A percentile compares a stretch with the other conserved stretches of the same genome.
Evolutionary conservation across 2,888 invertebrate genomes (phyloP).

Genomic region (Alentia gelatinosa): DNA sequence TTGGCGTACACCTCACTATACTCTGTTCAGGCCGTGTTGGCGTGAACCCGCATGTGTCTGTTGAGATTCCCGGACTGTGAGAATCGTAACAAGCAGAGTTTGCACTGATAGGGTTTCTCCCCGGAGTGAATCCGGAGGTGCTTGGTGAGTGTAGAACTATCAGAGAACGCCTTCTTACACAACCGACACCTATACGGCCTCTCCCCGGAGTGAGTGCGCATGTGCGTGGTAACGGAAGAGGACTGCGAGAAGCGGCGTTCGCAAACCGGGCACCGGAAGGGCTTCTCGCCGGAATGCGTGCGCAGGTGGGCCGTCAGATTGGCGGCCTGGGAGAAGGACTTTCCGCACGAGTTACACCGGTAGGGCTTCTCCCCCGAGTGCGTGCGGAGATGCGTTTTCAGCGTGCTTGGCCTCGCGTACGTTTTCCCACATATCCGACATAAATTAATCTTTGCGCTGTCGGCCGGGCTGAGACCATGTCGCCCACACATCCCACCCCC

Average conservation of each 20-base stretch:
- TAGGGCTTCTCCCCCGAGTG: conserved; percentile 97
- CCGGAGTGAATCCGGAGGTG: conserved; percentile 92
- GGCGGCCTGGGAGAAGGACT: conserved; percentile 98
- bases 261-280: conserved; percentile 98
- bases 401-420: conserved; percentile 95
- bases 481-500: conserved; percentile 41
- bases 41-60: conserved; percentile 98
- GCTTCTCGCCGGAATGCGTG: conserved; percentile 98
- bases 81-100: conserved; percentile 95
- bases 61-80: conserved; percentile 99
- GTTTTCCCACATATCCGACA: conserved; percentile 98
- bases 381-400: conserved; percentile 97
- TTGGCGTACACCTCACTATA: background rate
- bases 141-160: conserved; percentile 98
- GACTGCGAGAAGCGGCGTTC: conserved; percentile 97
- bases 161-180: conserved; percentile 99
- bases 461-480: background rate
- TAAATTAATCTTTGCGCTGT: conserved; percentile 84
- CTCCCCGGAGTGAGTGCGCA: conserved; percentile 99
- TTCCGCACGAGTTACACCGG: conserved; percentile 86
- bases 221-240: conserved; percentile 97
- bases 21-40: conserved; percentile 65
- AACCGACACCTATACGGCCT: conserved; percentile 96
- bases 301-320: conserved; percentile 98
- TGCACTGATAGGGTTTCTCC: conserved; percentile 97